Base-by-base conservation (phyloP, 2,113 vertebrate genomes). In the Recurvirostra avosetta region DNA sequence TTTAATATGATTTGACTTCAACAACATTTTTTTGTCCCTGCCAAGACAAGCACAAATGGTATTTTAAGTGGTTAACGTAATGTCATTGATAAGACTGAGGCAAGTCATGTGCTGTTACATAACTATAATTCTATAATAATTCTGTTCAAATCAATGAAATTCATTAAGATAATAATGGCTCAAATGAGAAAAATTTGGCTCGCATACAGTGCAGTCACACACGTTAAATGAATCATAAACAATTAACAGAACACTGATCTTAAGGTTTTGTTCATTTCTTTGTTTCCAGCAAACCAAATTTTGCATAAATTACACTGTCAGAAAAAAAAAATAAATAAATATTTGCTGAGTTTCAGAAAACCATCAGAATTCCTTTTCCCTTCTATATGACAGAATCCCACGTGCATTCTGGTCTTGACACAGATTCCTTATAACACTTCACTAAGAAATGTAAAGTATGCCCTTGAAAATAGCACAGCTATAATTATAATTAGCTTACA, bases 11-110 rank as follows among this genome's bases (percentile, higher is more conserved):
- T 63, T 43, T 83, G 4, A 62, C 22, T 74, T 90, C 14, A 49
- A 14, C 3, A 36, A 4, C 11, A 8, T 0, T 16, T 34, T 58
- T 62, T 29, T 38, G 3, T 15, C 27, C 5, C 10, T 40, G 7
- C 5, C 16, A 71, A 62, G 10, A 29, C 29, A 34, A 43, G 6
- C n/a, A 41, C 10, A 78, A 36, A 58, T 8, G 2, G 4, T 62
- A 71, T 55, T 65, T 84, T 32, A 36, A 59, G 5, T 1, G 6
- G 16, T 71, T 58, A 34, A 15, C 1, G 1, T 29, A 43, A 53
- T 22, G 8, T 16, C 9, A 14, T 58, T 90, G 11, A 21, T 16
- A 87, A 78, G 19, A 15, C 27, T 87, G 36, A 2, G 15, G 2
- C 3, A 75, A 72, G 3, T 68, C 5, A 34, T 9, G 6, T n/a